phyloP scores from a whole-genome alignment of 2,797 vertebrate species.

The Poeciliopsis presidionis region DNA sequence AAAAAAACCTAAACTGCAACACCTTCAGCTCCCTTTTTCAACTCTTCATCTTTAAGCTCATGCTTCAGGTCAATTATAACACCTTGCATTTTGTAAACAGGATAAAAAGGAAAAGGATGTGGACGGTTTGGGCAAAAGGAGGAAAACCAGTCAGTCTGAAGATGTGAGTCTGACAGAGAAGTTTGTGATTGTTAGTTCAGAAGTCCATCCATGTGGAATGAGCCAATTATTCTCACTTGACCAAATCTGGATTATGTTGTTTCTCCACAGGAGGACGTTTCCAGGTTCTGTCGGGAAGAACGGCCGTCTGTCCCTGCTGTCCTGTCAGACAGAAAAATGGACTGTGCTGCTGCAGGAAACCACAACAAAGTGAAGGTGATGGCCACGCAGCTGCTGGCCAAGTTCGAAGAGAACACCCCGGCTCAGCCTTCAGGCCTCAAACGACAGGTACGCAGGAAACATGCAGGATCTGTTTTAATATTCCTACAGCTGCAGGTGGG shows the following conservation, averaged over 20 bases:
- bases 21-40: neutral
- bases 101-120: conserved; percentile 97
- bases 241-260: neutral
- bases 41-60: neutral
- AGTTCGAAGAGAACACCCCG: conserved; percentile 95
- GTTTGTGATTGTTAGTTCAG: conserved; percentile 18
- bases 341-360: conserved; percentile 81
- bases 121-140: conserved; percentile 91
- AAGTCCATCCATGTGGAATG: conserved; percentile 8
- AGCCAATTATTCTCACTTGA: conserved; percentile 23
- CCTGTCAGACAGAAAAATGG: conserved; percentile 84
- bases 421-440: conserved; percentile 83
- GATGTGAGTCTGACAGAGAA: conserved; percentile 84
- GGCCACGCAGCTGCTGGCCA: conserved; percentile 95
- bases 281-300: conserved; percentile 80
- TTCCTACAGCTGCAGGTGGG: neutral
- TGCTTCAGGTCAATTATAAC: conserved; percentile 39
- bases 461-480: neutral
- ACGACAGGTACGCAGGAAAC: conserved; percentile 86
- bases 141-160: conserved; percentile 95
- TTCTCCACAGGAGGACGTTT: conserved; percentile 84
- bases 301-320: conserved; percentile 77
- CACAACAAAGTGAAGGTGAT: conserved; percentile 98
- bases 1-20: neutral
- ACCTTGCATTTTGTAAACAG: conserved; percentile 70